Conservation (phyloP, 2,797 vertebrate species). For the Nannoperca australis region DNA sequence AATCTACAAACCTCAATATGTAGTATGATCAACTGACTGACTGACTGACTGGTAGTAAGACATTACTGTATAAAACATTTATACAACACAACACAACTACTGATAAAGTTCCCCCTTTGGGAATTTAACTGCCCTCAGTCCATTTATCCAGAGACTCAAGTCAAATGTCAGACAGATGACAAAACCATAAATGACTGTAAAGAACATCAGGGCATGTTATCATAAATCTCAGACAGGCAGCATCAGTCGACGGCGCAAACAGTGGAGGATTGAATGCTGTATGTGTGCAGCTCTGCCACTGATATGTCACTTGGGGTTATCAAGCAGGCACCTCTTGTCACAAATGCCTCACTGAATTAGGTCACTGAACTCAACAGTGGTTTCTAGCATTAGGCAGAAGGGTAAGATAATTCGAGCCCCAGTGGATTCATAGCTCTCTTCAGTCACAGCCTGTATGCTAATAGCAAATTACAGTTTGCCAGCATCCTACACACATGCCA, state of each 20-base stretch:
- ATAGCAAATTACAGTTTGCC: neutral
- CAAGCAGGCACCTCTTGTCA: slow-evolving; percentile 44
- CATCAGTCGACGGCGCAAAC: slow-evolving; percentile 50
- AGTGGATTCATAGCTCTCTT: neutral
- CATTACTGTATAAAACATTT: neutral
- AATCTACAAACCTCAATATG: neutral
- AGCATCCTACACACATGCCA: neutral
- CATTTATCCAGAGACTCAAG: neutral
- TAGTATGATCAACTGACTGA: neutral
- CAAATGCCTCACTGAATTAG: slow-evolving; percentile 45
- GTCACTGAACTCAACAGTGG: slow-evolving; percentile 37
- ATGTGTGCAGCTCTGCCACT: slow-evolving; percentile 23
- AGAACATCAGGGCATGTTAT: slow-evolving; percentile 21
- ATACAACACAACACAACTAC: neutral
- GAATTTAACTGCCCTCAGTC: neutral
- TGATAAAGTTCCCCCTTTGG: neutral
- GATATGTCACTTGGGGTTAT: slow-evolving; percentile 64
- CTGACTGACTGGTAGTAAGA: neutral
- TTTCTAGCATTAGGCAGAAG: slow-evolving; percentile 19
- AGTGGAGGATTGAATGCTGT: slow-evolving; percentile 36
- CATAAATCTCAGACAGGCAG: slow-evolving; percentile 49
- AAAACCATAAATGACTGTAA: slow-evolving; percentile 19
- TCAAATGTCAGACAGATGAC: slow-evolving; percentile 17
- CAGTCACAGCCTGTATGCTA: slow-evolving; percentile 15
- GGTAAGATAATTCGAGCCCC: slow-evolving; percentile 2